These are phyloP conservation scores for Galaxias olidus DNA, from an alignment of 2,797 vertebrate genomes.

Conservation along the genomic window DNA sequence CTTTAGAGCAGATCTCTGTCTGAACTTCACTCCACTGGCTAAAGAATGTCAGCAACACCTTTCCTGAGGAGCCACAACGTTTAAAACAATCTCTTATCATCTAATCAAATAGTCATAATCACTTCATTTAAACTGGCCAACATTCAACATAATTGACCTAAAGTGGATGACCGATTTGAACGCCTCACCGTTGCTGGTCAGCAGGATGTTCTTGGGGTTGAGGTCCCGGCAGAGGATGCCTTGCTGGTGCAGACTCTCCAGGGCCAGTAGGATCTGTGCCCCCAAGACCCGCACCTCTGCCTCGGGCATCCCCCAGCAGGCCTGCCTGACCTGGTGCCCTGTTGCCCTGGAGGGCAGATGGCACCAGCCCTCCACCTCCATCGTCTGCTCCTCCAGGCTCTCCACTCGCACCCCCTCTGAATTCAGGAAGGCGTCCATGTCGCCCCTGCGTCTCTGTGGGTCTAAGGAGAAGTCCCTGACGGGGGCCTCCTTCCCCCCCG, in stretches of 20 bases:
- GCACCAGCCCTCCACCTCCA: slow-evolving; percentile 73
- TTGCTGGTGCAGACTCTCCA: slow-evolving; percentile 94
- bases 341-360: slow-evolving; percentile 47
- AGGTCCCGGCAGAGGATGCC: slow-evolving; percentile 93
- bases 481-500: slow-evolving; percentile 41
- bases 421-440: slow-evolving; percentile 35
- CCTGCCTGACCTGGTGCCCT: slow-evolving; percentile 39
- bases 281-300: slow-evolving; percentile 88
- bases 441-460: slow-evolving; percentile 24
- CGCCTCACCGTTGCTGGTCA: slow-evolving; percentile 84
- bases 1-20: slow-evolving; percentile 80
- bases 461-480: slow-evolving; percentile 34
- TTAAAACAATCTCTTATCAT: slow-evolving; percentile 6
- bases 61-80: slow-evolving; percentile 75
- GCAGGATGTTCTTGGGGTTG: slow-evolving; percentile 91
- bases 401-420: slow-evolving; percentile 27
- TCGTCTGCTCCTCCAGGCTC: slow-evolving; percentile 65
- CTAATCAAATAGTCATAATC: slow-evolving; percentile 6
- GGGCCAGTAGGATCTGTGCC: slow-evolving; percentile 88
- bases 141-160: too few relatives aligned
- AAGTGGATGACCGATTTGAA: not conserved
- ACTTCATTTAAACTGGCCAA: not conserved
- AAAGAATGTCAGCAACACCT: slow-evolving; percentile 90
- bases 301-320: slow-evolving; percentile 80
- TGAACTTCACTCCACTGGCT: slow-evolving; percentile 98